Evolutionary conservation across 1,140 invertebrate species (phyloP).

Genomic region (Arion vulgaris): DNA sequence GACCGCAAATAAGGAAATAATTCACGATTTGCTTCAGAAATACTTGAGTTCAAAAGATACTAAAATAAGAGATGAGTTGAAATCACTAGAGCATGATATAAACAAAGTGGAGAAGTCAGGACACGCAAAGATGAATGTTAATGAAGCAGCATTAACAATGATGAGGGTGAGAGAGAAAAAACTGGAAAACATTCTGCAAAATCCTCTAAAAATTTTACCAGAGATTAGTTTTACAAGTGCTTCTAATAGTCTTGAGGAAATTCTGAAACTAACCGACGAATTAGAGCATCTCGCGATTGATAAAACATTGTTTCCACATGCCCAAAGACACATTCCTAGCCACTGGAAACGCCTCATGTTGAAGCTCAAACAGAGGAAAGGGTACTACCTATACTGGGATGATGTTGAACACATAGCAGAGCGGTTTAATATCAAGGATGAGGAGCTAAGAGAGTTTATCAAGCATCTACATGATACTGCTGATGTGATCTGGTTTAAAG

Average conservation of each 20-base stretch:
- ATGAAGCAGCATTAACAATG: constrained; percentile 43
- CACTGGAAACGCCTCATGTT: constrained; percentile 59
- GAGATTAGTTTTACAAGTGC: constrained; percentile 57
- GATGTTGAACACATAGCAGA: constrained; percentile 53
- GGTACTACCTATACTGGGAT: constrained; percentile 56
- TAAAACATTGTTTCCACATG: constrained; percentile 64
- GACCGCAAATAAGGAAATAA: constrained; percentile 40
- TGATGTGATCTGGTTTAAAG: constrained; percentile 67
- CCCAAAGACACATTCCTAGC: constrained; percentile 59
- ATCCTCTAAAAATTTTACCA: constrained; percentile 55
- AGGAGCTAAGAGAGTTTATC: constrained; percentile 62
- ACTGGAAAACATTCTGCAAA: constrained; percentile 51
- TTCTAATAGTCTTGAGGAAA: constrained; percentile 60
- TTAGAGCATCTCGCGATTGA: constrained; percentile 68
- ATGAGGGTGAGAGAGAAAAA: constrained; percentile 53
- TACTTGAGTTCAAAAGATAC: constrained; percentile 50
- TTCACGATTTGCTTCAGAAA: constrained; percentile 48
- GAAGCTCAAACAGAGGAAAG: constrained; percentile 56
- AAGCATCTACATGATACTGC: constrained; percentile 65
- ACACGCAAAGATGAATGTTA: constrained; percentile 26
- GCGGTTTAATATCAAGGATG: constrained; percentile 50
- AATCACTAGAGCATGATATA: constrained; percentile 52
- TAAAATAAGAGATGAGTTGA: constrained; percentile 49
- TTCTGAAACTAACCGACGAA: constrained; percentile 59
- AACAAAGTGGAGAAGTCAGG: constrained; percentile 33